Evolutionary conservation across 2,797 vertebrate species (phyloP), one percentile per base, ranked within the genome.

Genomic region (Chaetophractus vellerosus): DNA sequence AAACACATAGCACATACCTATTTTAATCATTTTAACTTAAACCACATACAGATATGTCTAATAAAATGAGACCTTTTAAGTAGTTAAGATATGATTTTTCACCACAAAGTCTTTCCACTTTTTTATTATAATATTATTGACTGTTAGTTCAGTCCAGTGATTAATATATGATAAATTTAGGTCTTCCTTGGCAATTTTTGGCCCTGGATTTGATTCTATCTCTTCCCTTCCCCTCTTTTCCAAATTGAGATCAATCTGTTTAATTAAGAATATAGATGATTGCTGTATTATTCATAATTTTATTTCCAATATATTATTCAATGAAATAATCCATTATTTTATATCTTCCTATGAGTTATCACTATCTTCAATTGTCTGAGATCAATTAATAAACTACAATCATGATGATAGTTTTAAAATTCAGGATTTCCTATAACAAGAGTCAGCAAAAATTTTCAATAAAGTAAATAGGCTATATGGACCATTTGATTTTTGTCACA

Each of bases 311-410:
- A 86, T 86, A 57, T 78, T 38, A 88, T 31, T 26, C 76, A 57
- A 63, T 83, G 72, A 95, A 93, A 88, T 93, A 91, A 69, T 38
- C 36, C 4, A 76, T 79, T 87, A 57, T 57, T 91, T 66, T 55
- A 28, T 59, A 19, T 90, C 36, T 79, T 92, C 38, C 26, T 81
- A 38, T 64, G 61, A 80, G 72, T 90, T 24, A 72, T 74, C 63
- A 81, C 50, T 69, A 55, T 2, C 55, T 80, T 80, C 16, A 71
- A 50, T 57, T 81, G 28, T 75, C 61, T 91, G 8, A 63, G 24
- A 83, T 50, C 69, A 15, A 71, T 50, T 75, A 50, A 84, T 74
- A 90, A 75, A 76, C 36, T 81, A 9, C 31, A 61, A 12, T 74
- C 59, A 74, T 81, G 28, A 72, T 74, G 48, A 89, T 24, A 55